These are phyloP conservation scores for Gymnorhina tibicen DNA, from an alignment of 2,113 vertebrate species.

Conservation along the genomic window DNA sequence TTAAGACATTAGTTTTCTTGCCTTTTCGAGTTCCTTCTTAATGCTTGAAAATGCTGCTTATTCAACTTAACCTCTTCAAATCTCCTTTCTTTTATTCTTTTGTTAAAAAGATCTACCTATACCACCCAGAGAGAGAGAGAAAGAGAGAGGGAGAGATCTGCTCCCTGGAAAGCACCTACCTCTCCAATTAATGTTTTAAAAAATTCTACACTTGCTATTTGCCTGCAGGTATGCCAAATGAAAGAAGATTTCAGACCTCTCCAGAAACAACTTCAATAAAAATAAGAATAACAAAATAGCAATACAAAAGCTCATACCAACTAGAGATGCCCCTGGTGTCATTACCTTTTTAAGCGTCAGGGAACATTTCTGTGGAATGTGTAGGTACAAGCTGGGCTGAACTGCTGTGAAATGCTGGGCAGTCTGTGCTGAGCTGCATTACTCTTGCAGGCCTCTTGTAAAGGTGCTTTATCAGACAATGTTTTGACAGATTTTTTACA, in stretches of 20 bases:
- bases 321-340: background rate
- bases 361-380: background rate
- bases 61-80: background rate
- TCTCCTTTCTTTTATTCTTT: background rate
- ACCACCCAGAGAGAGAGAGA: background rate
- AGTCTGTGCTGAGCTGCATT: background rate
- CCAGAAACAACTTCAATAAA: background rate
- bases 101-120: background rate
- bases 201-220: background rate
- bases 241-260: background rate
- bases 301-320: background rate
- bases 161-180: background rate
- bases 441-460: background rate
- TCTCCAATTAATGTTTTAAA: background rate
- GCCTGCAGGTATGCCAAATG: background rate
- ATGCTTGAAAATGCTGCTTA: background rate
- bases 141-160: background rate
- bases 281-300: background rate
- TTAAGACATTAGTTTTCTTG: background rate
- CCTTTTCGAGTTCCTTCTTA: background rate
- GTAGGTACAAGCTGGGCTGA: background rate
- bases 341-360: background rate
- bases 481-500: constrained; percentile 8
- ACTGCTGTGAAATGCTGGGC: background rate
- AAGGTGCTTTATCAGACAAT: background rate